Evolutionary conservation across 2,888 invertebrate genomes (phyloP).

Genomic region (Perizoma affinitatum): DNA sequence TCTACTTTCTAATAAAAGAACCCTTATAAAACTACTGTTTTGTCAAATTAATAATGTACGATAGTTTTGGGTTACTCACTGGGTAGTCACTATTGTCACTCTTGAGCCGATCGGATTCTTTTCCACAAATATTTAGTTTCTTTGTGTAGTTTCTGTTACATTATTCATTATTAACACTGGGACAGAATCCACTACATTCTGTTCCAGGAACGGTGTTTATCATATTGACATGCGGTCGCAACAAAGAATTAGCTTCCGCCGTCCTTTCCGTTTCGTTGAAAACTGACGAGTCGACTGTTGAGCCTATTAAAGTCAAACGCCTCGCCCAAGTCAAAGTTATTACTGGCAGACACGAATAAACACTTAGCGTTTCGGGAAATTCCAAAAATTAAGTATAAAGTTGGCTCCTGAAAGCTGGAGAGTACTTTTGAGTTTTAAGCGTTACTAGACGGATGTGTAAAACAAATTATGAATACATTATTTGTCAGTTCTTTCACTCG

Average conservation of each 20-base stretch:
- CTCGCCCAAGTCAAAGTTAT: constrained; percentile 32
- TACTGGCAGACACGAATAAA: constrained; percentile 38
- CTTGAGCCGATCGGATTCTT: too few relatives aligned
- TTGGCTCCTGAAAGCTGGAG: constrained; percentile 20
- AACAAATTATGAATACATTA: constrained; percentile 11
- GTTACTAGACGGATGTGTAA: constrained; percentile 9
- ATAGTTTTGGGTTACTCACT: too few relatives aligned
- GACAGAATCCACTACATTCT: too few relatives aligned
- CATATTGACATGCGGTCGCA: not conserved
- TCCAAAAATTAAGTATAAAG: constrained; percentile 27
- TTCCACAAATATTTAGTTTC: too few relatives aligned
- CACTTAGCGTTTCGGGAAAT: constrained; percentile 35
- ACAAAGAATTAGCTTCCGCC: not conserved
- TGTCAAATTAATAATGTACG: too few relatives aligned
- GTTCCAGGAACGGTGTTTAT: too few relatives aligned
- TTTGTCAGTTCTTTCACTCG: constrained; percentile 2
- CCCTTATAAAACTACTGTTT: too few relatives aligned
- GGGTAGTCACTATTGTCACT: too few relatives aligned
- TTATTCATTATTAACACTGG: too few relatives aligned
- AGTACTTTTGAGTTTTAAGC: constrained; percentile 18
- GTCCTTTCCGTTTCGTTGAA: constrained; percentile 7
- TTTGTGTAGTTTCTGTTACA: too few relatives aligned
- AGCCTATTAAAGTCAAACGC: constrained; percentile 19
- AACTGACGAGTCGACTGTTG: constrained; percentile 17
- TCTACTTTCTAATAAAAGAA: too few relatives aligned